Evolutionary conservation across 2,797 vertebrate species (phyloP).

Genomic region (Euphonia xanthogaster): DNA sequence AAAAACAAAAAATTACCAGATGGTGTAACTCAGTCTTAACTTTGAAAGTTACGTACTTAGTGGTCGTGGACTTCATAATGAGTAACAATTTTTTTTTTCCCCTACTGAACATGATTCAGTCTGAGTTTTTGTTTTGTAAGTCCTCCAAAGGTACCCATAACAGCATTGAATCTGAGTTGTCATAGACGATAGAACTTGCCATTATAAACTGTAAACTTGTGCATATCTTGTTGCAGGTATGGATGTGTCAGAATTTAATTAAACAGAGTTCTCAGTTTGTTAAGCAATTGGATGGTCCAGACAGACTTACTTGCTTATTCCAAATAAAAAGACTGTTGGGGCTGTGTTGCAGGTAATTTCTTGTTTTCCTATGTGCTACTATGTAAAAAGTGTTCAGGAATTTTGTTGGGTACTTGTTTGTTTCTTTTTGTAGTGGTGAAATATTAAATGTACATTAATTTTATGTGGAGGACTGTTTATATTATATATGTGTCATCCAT

Average conservation of each 20-base stretch:
- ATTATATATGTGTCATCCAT: fast-evolving
- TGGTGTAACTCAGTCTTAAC: background rate
- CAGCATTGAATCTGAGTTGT: background rate
- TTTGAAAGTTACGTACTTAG: background rate
- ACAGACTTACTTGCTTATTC: slow-evolving; percentile 91
- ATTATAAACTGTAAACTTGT: background rate
- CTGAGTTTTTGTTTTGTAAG: background rate
- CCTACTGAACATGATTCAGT: background rate
- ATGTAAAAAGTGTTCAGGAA: background rate
- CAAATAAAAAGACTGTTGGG: slow-evolving; percentile 95
- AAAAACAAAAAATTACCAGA: background rate
- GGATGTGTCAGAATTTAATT: slow-evolving; percentile 95
- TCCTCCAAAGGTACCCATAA: background rate
- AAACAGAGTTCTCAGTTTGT: slow-evolving; percentile 90
- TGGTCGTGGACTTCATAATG: fast-evolving
- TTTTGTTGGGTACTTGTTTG: background rate
- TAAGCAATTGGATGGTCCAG: slow-evolving; percentile 86
- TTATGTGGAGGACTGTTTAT: background rate
- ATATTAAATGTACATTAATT: background rate
- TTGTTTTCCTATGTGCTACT: background rate
- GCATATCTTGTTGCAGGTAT: slow-evolving; percentile 81
- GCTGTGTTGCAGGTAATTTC: slow-evolving; percentile 82
- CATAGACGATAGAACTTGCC: background rate
- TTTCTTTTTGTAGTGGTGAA: background rate
- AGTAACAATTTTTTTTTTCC: background rate